phyloP scores from a whole-genome alignment of 35 echinoderm and acorn worm genomes.

The Stichopus chloronotus region DNA sequence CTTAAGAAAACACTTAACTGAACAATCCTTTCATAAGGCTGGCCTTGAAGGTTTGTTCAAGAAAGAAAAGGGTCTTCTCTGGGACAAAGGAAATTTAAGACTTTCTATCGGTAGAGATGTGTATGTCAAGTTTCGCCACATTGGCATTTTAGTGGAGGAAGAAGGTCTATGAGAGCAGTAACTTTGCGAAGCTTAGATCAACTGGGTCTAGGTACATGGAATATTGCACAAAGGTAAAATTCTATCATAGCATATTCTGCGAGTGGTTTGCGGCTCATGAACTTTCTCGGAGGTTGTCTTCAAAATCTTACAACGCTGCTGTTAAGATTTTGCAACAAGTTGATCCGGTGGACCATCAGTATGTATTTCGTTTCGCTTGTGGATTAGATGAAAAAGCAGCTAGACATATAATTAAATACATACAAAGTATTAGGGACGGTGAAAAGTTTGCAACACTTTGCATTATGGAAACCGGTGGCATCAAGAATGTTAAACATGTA shows the following conservation, averaged over 20 bases:
- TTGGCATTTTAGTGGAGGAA: constrained; percentile 27
- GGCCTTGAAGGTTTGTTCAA: not conserved
- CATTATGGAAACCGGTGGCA: not conserved
- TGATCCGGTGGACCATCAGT: not conserved
- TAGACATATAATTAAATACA: not conserved
- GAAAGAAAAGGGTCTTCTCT: not conserved
- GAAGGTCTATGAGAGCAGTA: not conserved
- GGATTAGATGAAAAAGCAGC: not conserved
- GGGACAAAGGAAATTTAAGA: not conserved
- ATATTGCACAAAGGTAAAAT: not conserved
- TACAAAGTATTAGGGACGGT: not conserved
- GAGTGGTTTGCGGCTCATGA: not conserved
- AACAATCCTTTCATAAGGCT: not conserved
- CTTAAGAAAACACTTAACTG: not conserved
- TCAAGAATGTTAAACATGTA: not conserved
- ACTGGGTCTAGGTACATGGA: not conserved
- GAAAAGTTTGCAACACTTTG: constrained; percentile 13
- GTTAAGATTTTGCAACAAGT: not conserved
- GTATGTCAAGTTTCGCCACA: not conserved
- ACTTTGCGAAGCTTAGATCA: not conserved
- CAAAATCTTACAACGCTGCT: not conserved
- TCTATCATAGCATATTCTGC: not conserved
- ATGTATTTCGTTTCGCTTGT: not conserved
- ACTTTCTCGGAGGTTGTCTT: not conserved
- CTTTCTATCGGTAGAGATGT: not conserved